Percentiles rank a stretch among this genome's conserved stretches.
These are phyloP conservation scores for Pachypsylla venusta DNA, from an alignment of 1,140 invertebrate genomes.

Conservation along the genomic window DNA sequence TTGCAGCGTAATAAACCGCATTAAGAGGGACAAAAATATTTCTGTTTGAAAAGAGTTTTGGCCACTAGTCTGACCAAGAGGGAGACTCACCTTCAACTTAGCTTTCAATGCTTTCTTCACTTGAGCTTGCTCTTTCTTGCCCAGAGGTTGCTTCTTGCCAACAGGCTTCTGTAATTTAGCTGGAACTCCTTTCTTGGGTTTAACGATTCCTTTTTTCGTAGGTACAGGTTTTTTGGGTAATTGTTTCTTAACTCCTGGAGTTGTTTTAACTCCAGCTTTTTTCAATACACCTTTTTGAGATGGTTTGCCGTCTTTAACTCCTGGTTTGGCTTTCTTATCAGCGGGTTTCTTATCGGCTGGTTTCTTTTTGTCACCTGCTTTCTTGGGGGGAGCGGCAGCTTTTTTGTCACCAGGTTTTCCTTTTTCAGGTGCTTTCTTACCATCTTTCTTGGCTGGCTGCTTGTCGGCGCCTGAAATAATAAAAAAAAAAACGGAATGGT, in stretches of 20 bases:
- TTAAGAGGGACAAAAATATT: no score
- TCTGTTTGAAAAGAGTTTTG: no score
- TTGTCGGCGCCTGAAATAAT: conserved; percentile 12
- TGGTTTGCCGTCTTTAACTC: no score
- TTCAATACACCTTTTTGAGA: conserved; percentile 34
- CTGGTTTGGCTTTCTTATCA: conserved; percentile 27
- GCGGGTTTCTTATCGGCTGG: conserved; percentile 15
- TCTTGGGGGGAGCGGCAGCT: not conserved
- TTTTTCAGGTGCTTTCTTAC: conserved; percentile 30
- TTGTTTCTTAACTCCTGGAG: conserved; percentile 31
- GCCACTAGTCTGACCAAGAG: no score
- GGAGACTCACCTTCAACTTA: conserved; percentile 64
- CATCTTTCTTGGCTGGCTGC: conserved; percentile 26
- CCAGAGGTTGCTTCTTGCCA: conserved; percentile 23
- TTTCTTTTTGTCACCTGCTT: no score
- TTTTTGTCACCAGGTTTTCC: conserved; percentile 7
- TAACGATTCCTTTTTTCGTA: conserved; percentile 21
- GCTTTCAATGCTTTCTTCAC: conserved; percentile 46
- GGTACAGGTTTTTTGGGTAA: conserved; percentile 3
- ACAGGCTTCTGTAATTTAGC: conserved; percentile 28
- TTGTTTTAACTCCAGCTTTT: conserved; percentile 32
- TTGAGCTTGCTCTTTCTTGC: conserved; percentile 27
- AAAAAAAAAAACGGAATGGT: no score
- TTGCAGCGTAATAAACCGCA: no score
- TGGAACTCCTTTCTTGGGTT: conserved; percentile 24